Conservation (phyloP, 1,140 invertebrate species). For the Sycophaga agraensis region DNA sequence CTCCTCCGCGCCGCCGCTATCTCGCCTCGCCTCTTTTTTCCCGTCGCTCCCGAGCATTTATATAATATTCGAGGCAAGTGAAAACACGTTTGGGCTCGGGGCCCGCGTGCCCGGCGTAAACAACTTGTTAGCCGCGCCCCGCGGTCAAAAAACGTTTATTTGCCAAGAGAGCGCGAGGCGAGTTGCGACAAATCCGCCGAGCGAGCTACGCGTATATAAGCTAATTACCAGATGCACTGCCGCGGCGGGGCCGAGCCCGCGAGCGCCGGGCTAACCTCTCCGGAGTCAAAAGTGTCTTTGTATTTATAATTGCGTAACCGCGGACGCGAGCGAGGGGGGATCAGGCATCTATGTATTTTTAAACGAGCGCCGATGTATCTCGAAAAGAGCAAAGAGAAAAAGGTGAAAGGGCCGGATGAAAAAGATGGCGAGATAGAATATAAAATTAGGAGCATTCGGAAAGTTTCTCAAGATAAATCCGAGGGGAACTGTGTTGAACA, state of each 20-base stretch:
- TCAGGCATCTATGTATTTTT: too few species aligned
- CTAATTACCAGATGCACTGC: too few species aligned
- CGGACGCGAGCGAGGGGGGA: too few species aligned
- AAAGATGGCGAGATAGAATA: conserved; percentile 20
- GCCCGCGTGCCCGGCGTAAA: neutral
- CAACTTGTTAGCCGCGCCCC: neutral
- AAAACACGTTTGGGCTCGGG: neutral
- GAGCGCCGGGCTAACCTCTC: too few species aligned
- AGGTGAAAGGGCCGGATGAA: too few species aligned
- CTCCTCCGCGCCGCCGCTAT: neutral
- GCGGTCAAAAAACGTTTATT: neutral
- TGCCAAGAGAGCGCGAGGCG: neutral
- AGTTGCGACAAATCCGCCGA: too few species aligned
- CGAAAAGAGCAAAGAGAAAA: neutral
- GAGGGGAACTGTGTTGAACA: conserved; percentile 6
- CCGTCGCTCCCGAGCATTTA: neutral
- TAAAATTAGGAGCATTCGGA: conserved; percentile 11
- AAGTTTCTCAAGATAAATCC: conserved; percentile 29
- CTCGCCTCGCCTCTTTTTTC: neutral
- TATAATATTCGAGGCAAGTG: neutral
- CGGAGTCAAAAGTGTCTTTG: too few species aligned
- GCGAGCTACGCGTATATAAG: too few species aligned
- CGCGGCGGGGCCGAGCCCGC: too few species aligned
- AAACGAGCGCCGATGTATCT: too few species aligned
- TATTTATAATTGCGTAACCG: too few species aligned